phyloP scores from a whole-genome alignment of 2,113 vertebrate species.

The Pangasianodon hypophthalmus region DNA sequence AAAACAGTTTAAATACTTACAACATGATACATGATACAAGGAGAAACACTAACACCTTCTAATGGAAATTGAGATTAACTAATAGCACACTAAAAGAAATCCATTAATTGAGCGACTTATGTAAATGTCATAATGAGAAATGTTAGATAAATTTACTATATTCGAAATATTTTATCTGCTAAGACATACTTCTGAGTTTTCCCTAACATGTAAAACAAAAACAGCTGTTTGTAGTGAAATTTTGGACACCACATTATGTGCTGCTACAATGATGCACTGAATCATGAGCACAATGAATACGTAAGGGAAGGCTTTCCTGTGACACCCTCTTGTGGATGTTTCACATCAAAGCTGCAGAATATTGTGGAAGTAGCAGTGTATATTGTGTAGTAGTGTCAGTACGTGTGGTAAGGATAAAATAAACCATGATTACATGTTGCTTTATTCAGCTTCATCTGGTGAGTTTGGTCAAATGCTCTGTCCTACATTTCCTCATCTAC shows the following conservation, averaged over 20 bases:
- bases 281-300: not conserved
- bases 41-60: not conserved
- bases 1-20: not conserved
- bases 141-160: not conserved
- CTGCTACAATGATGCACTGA: not conserved
- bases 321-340: not conserved
- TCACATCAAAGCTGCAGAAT: not conserved
- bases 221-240: not conserved
- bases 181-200: not conserved
- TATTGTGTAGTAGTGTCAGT: not conserved
- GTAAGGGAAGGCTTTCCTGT: conserved; percentile 1
- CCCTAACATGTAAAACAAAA: not conserved
- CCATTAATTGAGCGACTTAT: no score
- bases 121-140: not conserved
- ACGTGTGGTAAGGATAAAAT: not conserved
- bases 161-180: not conserved
- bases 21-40: not conserved
- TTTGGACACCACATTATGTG: not conserved
- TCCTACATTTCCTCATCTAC: not conserved
- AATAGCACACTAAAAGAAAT: not conserved
- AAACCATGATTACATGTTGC: not conserved
- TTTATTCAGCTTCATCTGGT: not conserved
- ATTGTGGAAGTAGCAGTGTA: not conserved
- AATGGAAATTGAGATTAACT: not conserved
- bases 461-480: not conserved